These are phyloP conservation scores for Pachydiplax longipennis DNA, from an alignment of 2,888 invertebrate species.

Conservation along the genomic window DNA sequence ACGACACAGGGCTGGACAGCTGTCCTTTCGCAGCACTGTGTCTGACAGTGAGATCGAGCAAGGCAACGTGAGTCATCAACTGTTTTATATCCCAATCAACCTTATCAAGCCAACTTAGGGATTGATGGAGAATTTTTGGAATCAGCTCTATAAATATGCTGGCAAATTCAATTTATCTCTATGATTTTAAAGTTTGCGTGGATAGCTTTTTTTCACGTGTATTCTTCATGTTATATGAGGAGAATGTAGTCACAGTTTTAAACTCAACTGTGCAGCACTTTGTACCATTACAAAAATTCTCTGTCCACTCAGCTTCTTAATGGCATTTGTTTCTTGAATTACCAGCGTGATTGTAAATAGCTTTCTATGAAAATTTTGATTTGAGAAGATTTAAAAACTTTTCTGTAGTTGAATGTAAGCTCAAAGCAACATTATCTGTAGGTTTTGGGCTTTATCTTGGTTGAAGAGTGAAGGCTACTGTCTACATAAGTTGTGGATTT, in stretches of 20 bases:
- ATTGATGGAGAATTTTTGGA: constrained; percentile 27
- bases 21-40: constrained; percentile 84
- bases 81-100: neutral
- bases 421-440: too few species aligned
- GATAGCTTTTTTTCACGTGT: neutral
- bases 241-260: neutral
- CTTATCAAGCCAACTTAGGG: neutral
- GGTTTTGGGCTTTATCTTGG: too few species aligned
- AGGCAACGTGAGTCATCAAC: constrained; percentile 77
- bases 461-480: too few species aligned
- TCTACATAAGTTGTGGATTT: too few species aligned
- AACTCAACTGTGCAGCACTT: neutral
- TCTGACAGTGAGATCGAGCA: constrained; percentile 94
- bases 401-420: too few species aligned
- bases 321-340: neutral
- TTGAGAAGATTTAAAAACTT: too few species aligned
- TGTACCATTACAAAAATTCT: neutral
- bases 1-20: constrained; percentile 74
- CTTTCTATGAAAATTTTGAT: too few species aligned
- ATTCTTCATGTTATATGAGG: neutral
- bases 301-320: neutral
- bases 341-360: too few species aligned
- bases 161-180: neutral
- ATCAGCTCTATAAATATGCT: neutral
- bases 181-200: neutral